A percentile compares a stretch with the other conserved stretches of the same genome.
These are phyloP conservation scores for Mesocentrotus franciscanus DNA, from an alignment of 53 echinoderm and acorn worm species.

Conservation along the genomic window DNA sequence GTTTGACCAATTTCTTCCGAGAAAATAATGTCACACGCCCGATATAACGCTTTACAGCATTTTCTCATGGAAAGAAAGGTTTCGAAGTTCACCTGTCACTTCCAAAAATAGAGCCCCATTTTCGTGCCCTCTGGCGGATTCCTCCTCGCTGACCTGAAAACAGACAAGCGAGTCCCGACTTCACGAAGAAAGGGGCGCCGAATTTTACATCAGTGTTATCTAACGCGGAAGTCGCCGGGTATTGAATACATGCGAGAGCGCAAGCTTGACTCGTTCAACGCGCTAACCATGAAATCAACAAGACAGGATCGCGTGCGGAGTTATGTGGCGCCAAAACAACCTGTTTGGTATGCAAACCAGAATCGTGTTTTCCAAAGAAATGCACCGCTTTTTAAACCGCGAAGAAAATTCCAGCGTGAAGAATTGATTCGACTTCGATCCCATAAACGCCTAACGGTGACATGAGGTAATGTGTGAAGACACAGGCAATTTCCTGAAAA, in stretches of 20 bases:
- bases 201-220: not conserved
- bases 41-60: not conserved
- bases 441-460: conserved; percentile 28
- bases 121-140: not conserved
- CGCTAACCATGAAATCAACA: conserved; percentile 38
- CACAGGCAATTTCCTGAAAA: conserved; percentile 22
- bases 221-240: conserved; percentile 19
- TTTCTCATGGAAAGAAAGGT: not conserved
- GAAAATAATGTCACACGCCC: not conserved
- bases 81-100: conserved; percentile 40
- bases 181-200: not conserved
- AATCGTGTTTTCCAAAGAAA: not conserved
- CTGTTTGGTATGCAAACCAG: conserved; percentile 26
- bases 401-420: not conserved
- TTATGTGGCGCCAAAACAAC: conserved; percentile 22
- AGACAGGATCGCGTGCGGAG: conserved; percentile 3
- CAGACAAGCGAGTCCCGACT: not conserved
- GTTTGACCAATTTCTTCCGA: not conserved
- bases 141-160: conserved; percentile 14
- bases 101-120: conserved; percentile 37
- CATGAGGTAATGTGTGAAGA: conserved; percentile 35
- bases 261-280: conserved; percentile 1
- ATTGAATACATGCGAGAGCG: not conserved
- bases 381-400: conserved; percentile 12
- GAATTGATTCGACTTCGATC: conserved; percentile 48